A percentile compares a stretch with the other conserved stretches of the same genome.
phyloP scores from a whole-genome alignment of 2,797 vertebrate species.

The Coilia nasus region DNA sequence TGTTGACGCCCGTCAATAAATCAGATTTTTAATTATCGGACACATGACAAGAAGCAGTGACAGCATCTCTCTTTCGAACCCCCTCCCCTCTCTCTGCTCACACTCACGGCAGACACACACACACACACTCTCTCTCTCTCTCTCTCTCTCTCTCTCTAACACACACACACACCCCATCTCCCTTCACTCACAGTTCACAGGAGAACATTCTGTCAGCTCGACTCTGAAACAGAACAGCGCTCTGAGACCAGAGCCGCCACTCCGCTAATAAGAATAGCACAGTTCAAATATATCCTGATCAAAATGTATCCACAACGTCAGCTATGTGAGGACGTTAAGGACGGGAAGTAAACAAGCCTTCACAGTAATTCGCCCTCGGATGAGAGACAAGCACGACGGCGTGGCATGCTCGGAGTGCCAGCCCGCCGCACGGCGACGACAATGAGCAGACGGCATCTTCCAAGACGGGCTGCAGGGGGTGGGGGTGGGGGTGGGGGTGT shows the following conservation, averaged over 20 bases:
- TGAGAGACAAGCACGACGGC: not conserved
- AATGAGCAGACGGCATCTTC: not conserved
- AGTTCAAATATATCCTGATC: constrained; percentile 56
- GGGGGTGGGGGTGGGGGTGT: not conserved
- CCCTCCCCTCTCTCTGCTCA: constrained; percentile 14
- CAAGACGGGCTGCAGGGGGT: constrained; percentile 5
- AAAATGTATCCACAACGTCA: constrained; percentile 25
- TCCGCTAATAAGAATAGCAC: constrained; percentile 56
- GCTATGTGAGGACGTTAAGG: constrained; percentile 32
- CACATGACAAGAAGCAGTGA: constrained; percentile 81
- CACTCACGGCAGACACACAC: not conserved
- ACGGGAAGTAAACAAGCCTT: constrained; percentile 42
- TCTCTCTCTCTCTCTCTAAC: no score
- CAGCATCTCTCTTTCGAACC: constrained; percentile 55
- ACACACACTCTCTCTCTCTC: no score
- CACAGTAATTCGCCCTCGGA: constrained; percentile 38
- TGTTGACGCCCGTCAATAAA: constrained; percentile 84
- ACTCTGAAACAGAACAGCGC: constrained; percentile 71
- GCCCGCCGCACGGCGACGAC: not conserved
- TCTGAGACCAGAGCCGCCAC: constrained; percentile 62
- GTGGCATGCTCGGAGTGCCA: constrained; percentile 23
- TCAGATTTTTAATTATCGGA: constrained; percentile 89
- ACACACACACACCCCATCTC: not conserved
- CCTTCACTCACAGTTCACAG: constrained; percentile 67
- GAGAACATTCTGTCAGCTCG: constrained; percentile 81